A percentile compares a stretch with the other conserved stretches of the same genome.
Evolutionary conservation across 2,113 vertebrate genomes (phyloP).

Genomic region (Dolichotis patagonum): DNA sequence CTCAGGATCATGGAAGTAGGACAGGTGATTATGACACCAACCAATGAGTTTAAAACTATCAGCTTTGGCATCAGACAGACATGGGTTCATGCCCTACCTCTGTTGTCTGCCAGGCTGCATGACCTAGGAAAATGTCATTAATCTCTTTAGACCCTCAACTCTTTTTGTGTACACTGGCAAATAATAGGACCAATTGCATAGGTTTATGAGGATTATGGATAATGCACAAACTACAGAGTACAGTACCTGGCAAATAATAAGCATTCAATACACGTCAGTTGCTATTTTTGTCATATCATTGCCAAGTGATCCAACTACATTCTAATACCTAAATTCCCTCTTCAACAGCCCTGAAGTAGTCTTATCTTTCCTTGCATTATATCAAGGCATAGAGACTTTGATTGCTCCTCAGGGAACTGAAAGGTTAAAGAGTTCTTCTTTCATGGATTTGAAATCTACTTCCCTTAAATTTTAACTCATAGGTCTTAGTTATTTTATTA

Average conservation of each 20-base stretch:
- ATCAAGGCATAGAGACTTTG: neutral
- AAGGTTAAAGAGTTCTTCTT: slow-evolving; percentile 29
- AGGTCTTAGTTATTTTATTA: neutral
- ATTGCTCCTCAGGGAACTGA: neutral
- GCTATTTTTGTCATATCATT: neutral
- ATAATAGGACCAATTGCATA: neutral
- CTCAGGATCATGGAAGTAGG: neutral
- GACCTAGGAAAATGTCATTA: neutral
- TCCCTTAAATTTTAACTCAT: slow-evolving; percentile 38
- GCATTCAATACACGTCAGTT: neutral
- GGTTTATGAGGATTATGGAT: neutral
- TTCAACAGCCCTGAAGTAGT: neutral
- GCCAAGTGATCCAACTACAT: neutral
- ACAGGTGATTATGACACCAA: neutral
- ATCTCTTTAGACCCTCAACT: neutral
- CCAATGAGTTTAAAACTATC: neutral
- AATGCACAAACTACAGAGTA: neutral
- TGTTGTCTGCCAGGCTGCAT: neutral
- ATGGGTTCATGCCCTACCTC: neutral
- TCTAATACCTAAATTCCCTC: neutral
- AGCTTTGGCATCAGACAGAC: neutral
- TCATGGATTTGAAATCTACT: slow-evolving; percentile 19
- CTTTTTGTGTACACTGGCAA: neutral
- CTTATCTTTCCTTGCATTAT: neutral
- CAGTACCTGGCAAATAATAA: neutral